phyloP scores from a whole-genome alignment of 2,797 vertebrate species.

The Gouania willdenowi region DNA sequence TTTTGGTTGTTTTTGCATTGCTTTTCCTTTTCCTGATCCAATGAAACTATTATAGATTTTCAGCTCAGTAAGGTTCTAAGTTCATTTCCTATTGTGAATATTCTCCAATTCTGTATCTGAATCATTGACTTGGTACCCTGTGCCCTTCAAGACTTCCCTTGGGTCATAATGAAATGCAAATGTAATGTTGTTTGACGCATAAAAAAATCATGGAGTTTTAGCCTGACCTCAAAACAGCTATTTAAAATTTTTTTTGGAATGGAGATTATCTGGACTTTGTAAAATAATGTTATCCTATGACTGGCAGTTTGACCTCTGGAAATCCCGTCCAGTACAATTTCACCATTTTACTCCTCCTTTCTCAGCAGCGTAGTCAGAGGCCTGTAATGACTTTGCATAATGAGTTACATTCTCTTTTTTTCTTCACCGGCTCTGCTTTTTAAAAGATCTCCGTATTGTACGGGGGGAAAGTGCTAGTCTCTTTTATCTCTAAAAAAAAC shows the following conservation, averaged over 20 bases:
- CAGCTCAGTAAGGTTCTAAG: background rate
- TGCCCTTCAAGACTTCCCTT: conserved; percentile 2
- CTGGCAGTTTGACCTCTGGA: conserved; percentile 64
- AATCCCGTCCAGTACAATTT: conserved; percentile 58
- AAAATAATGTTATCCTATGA: conserved; percentile 52
- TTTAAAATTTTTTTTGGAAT: conserved; percentile 23
- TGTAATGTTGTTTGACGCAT: conserved; percentile 9
- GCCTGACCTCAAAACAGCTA: conserved; percentile 43
- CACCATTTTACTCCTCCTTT: conserved; percentile 58
- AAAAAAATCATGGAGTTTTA: conserved; percentile 17
- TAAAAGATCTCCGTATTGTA: conserved; percentile 77
- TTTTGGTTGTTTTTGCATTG: background rate
- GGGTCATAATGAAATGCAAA: conserved; percentile 5
- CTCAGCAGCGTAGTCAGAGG: conserved; percentile 62
- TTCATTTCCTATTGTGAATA: background rate
- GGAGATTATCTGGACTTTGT: conserved; percentile 40
- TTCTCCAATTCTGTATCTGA: background rate
- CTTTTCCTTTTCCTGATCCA: background rate
- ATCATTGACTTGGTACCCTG: background rate
- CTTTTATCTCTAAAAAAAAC: conserved; percentile 75
- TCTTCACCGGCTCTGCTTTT: conserved; percentile 64
- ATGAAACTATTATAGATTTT: background rate
- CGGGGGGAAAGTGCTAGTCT: conserved; percentile 62
- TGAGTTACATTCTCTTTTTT: conserved; percentile 74
- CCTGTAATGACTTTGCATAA: conserved; percentile 77